Percentiles rank a stretch among this genome's conserved stretches.
Conservation (phyloP, 2,797 vertebrate genomes). For the Typhlichthys subterraneus region DNA sequence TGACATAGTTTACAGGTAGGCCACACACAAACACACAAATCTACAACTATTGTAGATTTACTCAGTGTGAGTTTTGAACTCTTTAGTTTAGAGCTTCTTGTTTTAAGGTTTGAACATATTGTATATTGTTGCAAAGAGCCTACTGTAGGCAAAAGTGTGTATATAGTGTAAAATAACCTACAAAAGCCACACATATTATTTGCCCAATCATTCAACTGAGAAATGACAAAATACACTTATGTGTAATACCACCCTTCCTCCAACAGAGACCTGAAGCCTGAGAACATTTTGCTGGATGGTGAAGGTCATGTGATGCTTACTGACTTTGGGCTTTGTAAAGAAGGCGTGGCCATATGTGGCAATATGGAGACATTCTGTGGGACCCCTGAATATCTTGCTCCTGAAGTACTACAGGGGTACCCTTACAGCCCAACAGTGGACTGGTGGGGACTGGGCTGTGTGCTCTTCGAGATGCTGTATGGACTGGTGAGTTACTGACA, state of each 20-base stretch:
- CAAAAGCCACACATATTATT: too few species aligned
- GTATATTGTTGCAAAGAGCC: too few species aligned
- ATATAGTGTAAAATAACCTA: too few species aligned
- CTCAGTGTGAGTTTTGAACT: neutral
- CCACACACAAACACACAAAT: neutral
- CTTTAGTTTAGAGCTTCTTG: neutral
- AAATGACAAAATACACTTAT: slow-evolving; percentile 20
- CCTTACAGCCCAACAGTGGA: slow-evolving; percentile 78
- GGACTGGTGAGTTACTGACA: slow-evolving; percentile 67
- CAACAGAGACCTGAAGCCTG: slow-evolving; percentile 85
- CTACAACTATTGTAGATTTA: neutral
- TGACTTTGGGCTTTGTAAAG: slow-evolving; percentile 89
- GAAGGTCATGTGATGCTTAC: slow-evolving; percentile 87
- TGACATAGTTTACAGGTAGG: slow-evolving; percentile 80
- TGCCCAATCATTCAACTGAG: too few species aligned
- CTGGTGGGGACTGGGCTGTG: slow-evolving; percentile 82
- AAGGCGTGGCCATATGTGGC: slow-evolving; percentile 84
- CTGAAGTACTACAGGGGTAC: slow-evolving; percentile 77
- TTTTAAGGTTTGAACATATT: too few species aligned
- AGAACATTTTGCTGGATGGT: slow-evolving; percentile 86
- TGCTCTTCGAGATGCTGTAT: slow-evolving; percentile 82
- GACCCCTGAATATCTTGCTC: slow-evolving; percentile 88
- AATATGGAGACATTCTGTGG: slow-evolving; percentile 93
- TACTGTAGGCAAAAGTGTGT: too few species aligned
- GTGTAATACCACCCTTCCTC: slow-evolving; percentile 10